Percentiles rank a stretch among this genome's conserved stretches.
Conservation (phyloP, 2,113 vertebrate genomes). For the Petrocephalus zakoni region DNA sequence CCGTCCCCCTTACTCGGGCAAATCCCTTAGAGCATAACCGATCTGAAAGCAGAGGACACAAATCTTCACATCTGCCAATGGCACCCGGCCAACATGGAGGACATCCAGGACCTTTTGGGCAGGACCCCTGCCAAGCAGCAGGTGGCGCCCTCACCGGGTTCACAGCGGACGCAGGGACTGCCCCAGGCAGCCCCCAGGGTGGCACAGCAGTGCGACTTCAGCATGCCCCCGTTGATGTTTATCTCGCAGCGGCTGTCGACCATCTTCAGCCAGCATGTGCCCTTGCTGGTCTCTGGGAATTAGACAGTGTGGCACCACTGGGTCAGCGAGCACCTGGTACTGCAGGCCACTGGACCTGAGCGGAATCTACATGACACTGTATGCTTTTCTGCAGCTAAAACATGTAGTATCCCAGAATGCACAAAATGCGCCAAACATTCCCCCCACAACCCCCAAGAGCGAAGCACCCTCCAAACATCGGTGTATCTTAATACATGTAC, state of each 20-base stretch:
- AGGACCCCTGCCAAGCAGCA: not conserved
- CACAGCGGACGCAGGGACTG: conserved; percentile 83
- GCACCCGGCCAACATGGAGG: not conserved
- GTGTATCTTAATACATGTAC: not conserved
- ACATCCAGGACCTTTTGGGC: not conserved
- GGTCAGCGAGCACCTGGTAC: not conserved
- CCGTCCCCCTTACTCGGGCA: conserved; percentile 78
- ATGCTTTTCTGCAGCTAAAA: not conserved
- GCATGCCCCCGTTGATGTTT: conserved; percentile 93
- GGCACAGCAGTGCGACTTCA: conserved; percentile 93
- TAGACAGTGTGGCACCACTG: not conserved
- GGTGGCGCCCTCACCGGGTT: conserved; percentile 63
- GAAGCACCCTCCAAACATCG: not conserved
- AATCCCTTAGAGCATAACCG: conserved; percentile 80
- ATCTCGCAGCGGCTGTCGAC: conserved; percentile 86
- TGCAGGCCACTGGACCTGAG: not conserved
- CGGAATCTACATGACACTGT: not conserved
- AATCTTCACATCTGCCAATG: not conserved
- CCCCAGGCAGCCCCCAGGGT: conserved; percentile 94
- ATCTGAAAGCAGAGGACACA: conserved; percentile 62
- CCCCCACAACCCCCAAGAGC: not conserved
- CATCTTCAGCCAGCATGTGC: conserved; percentile 91
- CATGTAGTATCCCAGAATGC: not conserved
- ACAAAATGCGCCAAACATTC: not conserved
- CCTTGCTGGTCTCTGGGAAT: conserved; percentile 73